Percentiles rank a stretch among this genome's conserved stretches.
These are phyloP conservation scores for Lagorchestes hirsutus DNA, from an alignment of 2,797 vertebrate genomes.

Conservation along the genomic window DNA sequence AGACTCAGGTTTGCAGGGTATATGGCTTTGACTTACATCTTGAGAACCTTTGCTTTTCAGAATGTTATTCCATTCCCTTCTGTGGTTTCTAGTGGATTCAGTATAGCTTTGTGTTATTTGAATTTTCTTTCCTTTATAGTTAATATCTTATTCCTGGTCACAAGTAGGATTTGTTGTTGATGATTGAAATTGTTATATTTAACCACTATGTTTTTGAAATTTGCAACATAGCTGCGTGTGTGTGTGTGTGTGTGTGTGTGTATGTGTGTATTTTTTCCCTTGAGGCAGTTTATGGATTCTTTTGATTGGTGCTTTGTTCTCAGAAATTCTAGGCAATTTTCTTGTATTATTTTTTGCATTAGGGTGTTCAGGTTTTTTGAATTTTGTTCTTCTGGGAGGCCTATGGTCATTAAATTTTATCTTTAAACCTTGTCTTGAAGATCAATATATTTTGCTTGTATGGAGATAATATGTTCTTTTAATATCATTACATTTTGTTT, in stretches of 20 bases:
- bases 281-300: not conserved
- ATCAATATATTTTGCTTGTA: not conserved
- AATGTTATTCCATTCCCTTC: not conserved
- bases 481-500: not conserved
- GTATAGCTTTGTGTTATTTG: not conserved
- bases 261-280: not conserved
- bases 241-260: too few relatives aligned
- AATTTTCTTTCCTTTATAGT: not conserved
- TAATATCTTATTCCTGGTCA: not conserved
- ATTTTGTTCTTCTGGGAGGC: not conserved
- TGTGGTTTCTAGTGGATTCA: not conserved
- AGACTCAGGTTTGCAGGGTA: not conserved
- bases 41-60: not conserved
- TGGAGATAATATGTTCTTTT: not conserved
- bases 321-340: not conserved
- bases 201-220: not conserved
- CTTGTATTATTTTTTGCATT: not conserved
- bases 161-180: not conserved
- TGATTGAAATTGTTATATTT: not conserved
- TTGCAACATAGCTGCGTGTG: not conserved
- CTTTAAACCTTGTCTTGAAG: not conserved
- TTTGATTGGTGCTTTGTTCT: not conserved
- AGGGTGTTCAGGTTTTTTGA: not conserved
- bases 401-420: not conserved
- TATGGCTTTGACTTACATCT: not conserved